Conservation (phyloP, 2,888 invertebrate genomes). For the Acanthoscelides obtectus region DNA sequence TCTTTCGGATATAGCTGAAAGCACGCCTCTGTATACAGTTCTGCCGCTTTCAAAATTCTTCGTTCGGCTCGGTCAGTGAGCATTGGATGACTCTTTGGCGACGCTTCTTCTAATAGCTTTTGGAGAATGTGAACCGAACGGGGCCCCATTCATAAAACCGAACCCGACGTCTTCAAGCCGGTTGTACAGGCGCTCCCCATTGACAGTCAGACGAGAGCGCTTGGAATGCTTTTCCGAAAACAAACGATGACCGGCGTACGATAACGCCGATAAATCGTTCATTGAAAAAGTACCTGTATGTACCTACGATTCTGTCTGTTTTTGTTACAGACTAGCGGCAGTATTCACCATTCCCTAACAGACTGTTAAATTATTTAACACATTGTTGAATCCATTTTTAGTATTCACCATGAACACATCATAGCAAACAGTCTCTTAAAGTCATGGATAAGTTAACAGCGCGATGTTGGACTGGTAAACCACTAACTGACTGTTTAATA, state of each 20-base stretch:
- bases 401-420: no score
- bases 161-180: background rate
- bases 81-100: background rate
- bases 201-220: background rate
- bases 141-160: background rate
- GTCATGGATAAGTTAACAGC: no score
- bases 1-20: background rate
- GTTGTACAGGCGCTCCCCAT: background rate
- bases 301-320: no score
- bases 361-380: no score
- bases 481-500: no score
- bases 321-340: no score
- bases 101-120: background rate
- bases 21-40: background rate
- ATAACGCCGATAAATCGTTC: background rate
- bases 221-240: background rate
- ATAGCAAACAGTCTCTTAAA: no score
- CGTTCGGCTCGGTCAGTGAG: background rate
- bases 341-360: no score
- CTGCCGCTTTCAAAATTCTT: background rate
- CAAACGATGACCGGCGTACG: background rate
- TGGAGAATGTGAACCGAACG: background rate
- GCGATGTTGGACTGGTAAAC: no score
- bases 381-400: no score
- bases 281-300: background rate